phyloP scores from a whole-genome alignment of 2,113 vertebrate genomes.

The Prunella fulvescens region DNA sequence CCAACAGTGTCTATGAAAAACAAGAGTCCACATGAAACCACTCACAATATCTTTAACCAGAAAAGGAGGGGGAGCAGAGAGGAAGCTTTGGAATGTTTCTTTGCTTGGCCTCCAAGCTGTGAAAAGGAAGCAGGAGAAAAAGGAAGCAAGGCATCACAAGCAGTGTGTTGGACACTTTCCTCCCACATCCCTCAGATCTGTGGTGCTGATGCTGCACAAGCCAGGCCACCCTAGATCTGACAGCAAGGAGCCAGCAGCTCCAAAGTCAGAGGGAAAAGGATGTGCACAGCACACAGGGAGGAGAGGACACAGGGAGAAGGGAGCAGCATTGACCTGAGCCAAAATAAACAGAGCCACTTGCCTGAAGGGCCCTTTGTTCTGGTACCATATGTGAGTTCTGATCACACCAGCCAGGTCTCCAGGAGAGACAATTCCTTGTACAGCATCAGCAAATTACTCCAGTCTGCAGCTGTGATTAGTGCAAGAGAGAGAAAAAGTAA shows the following conservation, averaged over 20 bases:
- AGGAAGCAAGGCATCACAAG: not conserved
- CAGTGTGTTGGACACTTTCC: not conserved
- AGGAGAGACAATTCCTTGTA: not conserved
- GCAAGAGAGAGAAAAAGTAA: not conserved
- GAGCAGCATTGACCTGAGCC: not conserved
- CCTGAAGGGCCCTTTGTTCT: not conserved
- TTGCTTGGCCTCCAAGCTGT: not conserved
- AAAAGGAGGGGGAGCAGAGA: not conserved
- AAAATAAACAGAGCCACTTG: not conserved
- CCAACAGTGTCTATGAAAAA: not conserved
- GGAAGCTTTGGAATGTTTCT: not conserved
- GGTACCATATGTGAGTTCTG: not conserved
- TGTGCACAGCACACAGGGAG: not conserved
- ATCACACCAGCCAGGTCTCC: not conserved
- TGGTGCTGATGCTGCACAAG: not conserved
- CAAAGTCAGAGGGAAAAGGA: not conserved
- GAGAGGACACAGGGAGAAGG: not conserved
- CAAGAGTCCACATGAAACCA: not conserved
- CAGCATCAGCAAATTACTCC: not conserved
- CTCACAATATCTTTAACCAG: not conserved
- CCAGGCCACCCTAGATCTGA: not conserved
- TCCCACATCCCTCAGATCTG: not conserved
- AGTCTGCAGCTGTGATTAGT: not conserved
- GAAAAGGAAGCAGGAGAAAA: not conserved
- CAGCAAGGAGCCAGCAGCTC: not conserved